These are phyloP conservation scores for Suricata suricatta DNA, from an alignment of 2,113 vertebrate genomes.

Conservation along the genomic window DNA sequence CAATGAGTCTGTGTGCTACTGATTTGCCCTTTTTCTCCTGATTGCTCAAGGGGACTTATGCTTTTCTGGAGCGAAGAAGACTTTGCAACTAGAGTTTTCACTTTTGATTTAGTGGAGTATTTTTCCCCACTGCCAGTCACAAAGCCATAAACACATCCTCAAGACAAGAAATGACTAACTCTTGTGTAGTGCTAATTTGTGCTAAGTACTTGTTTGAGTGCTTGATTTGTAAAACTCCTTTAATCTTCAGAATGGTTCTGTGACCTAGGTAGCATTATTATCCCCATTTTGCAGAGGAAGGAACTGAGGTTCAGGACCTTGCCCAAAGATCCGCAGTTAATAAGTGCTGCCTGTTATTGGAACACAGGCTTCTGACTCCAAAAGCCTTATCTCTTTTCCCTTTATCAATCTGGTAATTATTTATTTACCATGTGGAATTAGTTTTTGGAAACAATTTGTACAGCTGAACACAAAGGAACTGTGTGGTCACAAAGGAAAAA, in stretches of 20 bases:
- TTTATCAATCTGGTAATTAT: background rate
- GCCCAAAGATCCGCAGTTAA: background rate
- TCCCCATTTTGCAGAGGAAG: background rate
- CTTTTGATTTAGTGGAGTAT: background rate
- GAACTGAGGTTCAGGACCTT: background rate
- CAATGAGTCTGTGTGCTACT: background rate
- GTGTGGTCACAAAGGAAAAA: background rate
- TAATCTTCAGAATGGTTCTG: background rate
- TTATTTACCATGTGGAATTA: background rate
- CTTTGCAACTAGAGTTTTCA: conserved; percentile 36
- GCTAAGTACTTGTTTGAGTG: background rate
- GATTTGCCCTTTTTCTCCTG: background rate
- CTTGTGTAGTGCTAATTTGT: background rate
- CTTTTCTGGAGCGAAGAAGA: background rate
- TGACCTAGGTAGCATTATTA: background rate
- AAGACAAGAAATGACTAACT: background rate
- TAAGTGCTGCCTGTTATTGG: background rate
- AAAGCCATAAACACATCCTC: background rate
- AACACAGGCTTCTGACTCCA: background rate
- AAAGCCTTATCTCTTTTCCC: background rate
- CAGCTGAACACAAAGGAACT: background rate
- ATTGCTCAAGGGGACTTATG: background rate
- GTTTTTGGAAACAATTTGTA: conserved; percentile 19
- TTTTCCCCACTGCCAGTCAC: background rate
- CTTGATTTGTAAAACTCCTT: background rate